A percentile compares a stretch with the other conserved stretches of the same genome.
Evolutionary conservation across 1,140 invertebrate species (phyloP).

Genomic region (Drosophila albomicans): DNA sequence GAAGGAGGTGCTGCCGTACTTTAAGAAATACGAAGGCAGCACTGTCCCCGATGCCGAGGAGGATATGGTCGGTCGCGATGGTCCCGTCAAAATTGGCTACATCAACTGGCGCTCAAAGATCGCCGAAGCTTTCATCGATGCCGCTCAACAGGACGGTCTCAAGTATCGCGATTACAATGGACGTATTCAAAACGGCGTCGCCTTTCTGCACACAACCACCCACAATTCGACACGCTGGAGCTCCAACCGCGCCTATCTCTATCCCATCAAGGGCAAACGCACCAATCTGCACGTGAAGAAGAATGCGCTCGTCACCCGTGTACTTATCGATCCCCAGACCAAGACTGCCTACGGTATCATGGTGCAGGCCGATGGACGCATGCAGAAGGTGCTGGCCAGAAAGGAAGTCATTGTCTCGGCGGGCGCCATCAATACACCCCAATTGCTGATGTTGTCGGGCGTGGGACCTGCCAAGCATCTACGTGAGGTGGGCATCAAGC

Average conservation of each 20-base stretch:
- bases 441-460: constrained; percentile 93
- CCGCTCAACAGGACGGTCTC: constrained; percentile 88
- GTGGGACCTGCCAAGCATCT: constrained; percentile 91
- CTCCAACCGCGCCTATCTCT: constrained; percentile 90
- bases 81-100: constrained; percentile 86
- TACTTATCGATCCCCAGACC: constrained; percentile 89
- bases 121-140: constrained; percentile 89
- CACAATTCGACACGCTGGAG: constrained; percentile 91
- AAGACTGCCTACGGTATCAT: constrained; percentile 89
- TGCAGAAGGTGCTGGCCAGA: constrained; percentile 87
- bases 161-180: constrained; percentile 91
- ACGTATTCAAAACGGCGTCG: constrained; percentile 87
- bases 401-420: constrained; percentile 92
- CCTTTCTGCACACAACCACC: constrained; percentile 88
- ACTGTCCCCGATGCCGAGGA: constrained; percentile 86
- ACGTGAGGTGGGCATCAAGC: constrained; percentile 87
- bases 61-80: constrained; percentile 87
- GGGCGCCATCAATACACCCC: constrained; percentile 91
- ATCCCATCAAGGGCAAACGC: constrained; percentile 87
- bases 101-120: constrained; percentile 88
- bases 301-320: constrained; percentile 88
- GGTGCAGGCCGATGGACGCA: constrained; percentile 86
- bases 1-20: constrained; percentile 92
- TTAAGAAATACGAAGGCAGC: constrained; percentile 91
- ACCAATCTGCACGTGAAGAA: constrained; percentile 89